Conservation (phyloP, 35 echinoderm and acorn worm genomes). For the Ptychodera flava region DNA sequence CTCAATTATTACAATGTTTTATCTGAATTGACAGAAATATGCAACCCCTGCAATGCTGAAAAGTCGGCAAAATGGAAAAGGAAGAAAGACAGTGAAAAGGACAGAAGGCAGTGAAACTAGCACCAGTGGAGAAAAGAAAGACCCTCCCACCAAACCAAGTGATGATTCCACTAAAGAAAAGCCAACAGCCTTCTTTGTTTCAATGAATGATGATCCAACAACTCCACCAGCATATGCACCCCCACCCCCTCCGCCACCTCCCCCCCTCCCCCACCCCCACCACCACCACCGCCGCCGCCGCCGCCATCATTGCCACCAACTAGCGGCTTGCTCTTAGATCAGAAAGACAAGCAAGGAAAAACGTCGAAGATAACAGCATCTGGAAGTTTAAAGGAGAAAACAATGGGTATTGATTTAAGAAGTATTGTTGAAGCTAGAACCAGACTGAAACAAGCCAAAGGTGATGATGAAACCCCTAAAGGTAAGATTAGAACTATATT, state of each 20-base stretch:
- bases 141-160: not conserved
- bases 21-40: too few relatives aligned
- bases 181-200: not conserved
- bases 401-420: not conserved
- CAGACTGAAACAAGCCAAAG: not conserved
- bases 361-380: not conserved
- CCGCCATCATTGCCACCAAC: not conserved
- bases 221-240: too few relatives aligned
- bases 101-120: not conserved
- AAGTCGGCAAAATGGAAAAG: too few relatives aligned
- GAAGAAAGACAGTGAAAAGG: not conserved
- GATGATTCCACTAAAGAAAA: not conserved
- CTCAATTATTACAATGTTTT: too few relatives aligned
- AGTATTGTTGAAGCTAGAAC: not conserved
- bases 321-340: not conserved
- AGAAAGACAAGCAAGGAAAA: not conserved
- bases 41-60: too few relatives aligned
- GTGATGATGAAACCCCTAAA: not conserved
- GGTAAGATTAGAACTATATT: not conserved
- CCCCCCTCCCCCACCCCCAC: not conserved
- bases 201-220: not conserved
- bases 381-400: not conserved
- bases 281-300: not conserved
- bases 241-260: not conserved
- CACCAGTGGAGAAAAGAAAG: not conserved